These are phyloP conservation scores for Crambe crambe DNA, from an alignment of 37 sponge, comb jelly and placozoan genomes.

Conservation along the genomic window DNA sequence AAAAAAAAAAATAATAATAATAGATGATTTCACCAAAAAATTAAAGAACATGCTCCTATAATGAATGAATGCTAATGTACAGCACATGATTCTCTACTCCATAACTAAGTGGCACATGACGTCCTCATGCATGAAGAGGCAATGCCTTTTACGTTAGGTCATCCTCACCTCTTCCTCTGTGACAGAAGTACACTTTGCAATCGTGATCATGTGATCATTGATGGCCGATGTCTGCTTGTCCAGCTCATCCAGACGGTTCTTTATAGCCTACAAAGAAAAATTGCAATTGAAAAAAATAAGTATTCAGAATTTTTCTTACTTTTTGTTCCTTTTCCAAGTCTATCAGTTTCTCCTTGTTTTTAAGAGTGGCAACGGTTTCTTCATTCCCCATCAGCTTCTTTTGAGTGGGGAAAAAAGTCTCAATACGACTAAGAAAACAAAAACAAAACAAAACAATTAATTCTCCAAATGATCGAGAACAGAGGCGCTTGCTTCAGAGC, in stretches of 20 bases:
- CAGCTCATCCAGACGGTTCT: slow-evolving; percentile 34
- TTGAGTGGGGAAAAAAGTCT: slow-evolving; percentile 45
- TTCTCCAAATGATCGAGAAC: background rate
- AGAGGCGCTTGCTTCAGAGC: slow-evolving; percentile 55
- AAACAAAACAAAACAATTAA: background rate
- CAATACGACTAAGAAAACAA: slow-evolving; percentile 45
- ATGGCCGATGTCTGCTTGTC: slow-evolving; percentile 44
- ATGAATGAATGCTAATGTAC: no score
- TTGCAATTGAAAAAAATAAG: background rate
- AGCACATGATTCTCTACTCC: no score
- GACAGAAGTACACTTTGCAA: slow-evolving; percentile 14
- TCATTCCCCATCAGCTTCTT: slow-evolving; percentile 18
- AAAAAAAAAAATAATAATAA: background rate
- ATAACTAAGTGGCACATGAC: no score
- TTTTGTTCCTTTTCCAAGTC: slow-evolving; percentile 53
- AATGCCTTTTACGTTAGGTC: background rate
- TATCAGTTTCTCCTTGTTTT: slow-evolving; percentile 51
- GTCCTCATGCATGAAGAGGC: no score
- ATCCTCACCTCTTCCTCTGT: slow-evolving; percentile 36
- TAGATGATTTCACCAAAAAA: background rate
- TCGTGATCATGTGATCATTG: slow-evolving; percentile 35
- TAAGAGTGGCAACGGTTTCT: slow-evolving; percentile 33
- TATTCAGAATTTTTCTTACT: slow-evolving; percentile 10
- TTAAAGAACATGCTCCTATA: no score
- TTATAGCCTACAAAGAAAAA: slow-evolving; percentile 34